A percentile compares a stretch with the other conserved stretches of the same genome.
phyloP scores from a whole-genome alignment of 2,888 invertebrate species.

The Orthosia incerta region DNA sequence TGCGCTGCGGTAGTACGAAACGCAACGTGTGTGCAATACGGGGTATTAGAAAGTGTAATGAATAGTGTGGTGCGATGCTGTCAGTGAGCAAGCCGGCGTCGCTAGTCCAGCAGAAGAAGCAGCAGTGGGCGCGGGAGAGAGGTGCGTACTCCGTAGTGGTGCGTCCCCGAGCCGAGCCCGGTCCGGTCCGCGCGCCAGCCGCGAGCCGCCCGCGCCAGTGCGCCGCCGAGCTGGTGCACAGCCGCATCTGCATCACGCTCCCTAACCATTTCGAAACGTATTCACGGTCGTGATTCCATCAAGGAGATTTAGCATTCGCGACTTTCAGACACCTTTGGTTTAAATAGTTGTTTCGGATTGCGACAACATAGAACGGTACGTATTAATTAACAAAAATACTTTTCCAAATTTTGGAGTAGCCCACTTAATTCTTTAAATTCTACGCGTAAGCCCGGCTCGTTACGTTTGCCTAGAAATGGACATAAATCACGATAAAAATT shows the following conservation, averaged over 20 bases:
- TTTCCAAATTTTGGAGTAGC: background rate
- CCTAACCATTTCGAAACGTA: constrained; percentile 73
- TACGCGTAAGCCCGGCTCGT: constrained; percentile 18
- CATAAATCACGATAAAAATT: constrained; percentile 47
- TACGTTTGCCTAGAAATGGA: constrained; percentile 16
- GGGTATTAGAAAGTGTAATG: constrained; percentile 89
- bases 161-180: constrained; percentile 61
- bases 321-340: constrained; percentile 67
- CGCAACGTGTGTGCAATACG: constrained; percentile 87
- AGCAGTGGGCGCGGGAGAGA: constrained; percentile 98
- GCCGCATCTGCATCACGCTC: constrained; percentile 66
- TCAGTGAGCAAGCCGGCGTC: constrained; percentile 91
- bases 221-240: constrained; percentile 60
- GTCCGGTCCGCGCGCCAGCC: constrained; percentile 46
- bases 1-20: constrained; percentile 81
- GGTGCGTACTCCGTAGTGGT: constrained; percentile 91
- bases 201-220: constrained; percentile 55
- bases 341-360: constrained; percentile 65
- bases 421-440: constrained; percentile 4
- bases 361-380: constrained; percentile 67
- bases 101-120: constrained; percentile 96
- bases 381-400: constrained; percentile 34
- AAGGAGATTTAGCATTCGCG: constrained; percentile 67
- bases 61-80: constrained; percentile 88
- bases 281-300: constrained; percentile 77